Evolutionary conservation across 2,797 vertebrate genomes (phyloP).

Genomic region (Hozukius guyotensis): DNA sequence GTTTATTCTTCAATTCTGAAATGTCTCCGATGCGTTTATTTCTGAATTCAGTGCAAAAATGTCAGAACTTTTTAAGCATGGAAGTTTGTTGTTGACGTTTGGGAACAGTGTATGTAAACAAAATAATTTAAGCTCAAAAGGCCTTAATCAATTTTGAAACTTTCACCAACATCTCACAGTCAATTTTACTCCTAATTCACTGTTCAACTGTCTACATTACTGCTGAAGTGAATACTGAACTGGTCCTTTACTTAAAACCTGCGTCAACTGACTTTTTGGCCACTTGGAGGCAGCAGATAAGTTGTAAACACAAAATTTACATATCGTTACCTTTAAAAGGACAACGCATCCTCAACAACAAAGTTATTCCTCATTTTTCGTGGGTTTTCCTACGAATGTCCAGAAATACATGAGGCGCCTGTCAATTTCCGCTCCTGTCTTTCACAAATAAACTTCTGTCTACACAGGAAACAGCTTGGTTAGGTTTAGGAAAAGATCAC

Average conservation of each 20-base stretch:
- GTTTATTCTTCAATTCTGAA: conserved; percentile 9
- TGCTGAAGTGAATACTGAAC: not conserved
- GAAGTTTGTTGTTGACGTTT: not conserved
- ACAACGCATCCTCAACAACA: no score
- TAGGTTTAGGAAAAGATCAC: no score
- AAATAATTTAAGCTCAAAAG: not conserved
- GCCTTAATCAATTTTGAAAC: not conserved
- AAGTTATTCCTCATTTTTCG: no score
- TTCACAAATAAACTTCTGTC: no score
- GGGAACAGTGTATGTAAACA: not conserved
- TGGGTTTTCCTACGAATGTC: no score
- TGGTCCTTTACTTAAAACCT: not conserved
- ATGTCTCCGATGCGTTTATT: not conserved
- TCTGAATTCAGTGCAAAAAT: not conserved
- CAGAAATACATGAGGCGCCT: no score
- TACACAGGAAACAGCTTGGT: no score
- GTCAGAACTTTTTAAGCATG: not conserved
- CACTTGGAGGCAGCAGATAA: not conserved
- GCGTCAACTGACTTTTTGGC: not conserved
- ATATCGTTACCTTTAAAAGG: not conserved
- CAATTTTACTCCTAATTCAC: not conserved
- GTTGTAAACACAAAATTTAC: not conserved
- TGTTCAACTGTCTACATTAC: not conserved
- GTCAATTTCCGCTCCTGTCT: no score
- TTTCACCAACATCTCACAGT: not conserved